A percentile compares a stretch with the other conserved stretches of the same genome.
These are phyloP conservation scores for Thelaira solivaga DNA, from an alignment of 2,888 invertebrate genomes.

Conservation along the genomic window DNA sequence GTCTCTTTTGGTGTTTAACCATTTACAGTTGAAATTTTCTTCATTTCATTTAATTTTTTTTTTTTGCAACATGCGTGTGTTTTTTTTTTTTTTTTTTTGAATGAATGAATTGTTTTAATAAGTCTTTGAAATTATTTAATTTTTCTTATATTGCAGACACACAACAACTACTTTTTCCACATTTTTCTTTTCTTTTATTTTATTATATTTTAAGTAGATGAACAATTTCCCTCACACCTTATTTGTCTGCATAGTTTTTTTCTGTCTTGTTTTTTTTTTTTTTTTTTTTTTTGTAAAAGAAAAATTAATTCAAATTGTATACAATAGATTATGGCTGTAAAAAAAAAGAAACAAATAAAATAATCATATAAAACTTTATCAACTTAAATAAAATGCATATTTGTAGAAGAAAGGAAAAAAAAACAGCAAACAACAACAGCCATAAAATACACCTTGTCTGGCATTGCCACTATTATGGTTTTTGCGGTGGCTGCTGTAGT, in stretches of 20 bases:
- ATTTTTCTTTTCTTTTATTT: too few relatives aligned
- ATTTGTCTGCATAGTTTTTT: slow-evolving; percentile 48
- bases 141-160: slow-evolving; percentile 29
- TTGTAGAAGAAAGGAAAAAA: slow-evolving; percentile 10
- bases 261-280: background rate
- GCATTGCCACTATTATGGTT: slow-evolving; percentile 16
- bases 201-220: slow-evolving; percentile 33
- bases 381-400: slow-evolving; percentile 26
- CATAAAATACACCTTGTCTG: slow-evolving; percentile 54
- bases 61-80: background rate
- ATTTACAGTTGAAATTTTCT: slow-evolving; percentile 17
- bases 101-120: slow-evolving; percentile 50
- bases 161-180: slow-evolving; percentile 36
- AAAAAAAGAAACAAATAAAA: background rate
- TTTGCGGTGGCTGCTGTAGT: slow-evolving; percentile 15
- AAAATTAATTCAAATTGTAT: slow-evolving; percentile 43
- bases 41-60: too few relatives aligned
- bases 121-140: slow-evolving; percentile 57
- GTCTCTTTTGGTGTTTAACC: too few relatives aligned
- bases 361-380: slow-evolving; percentile 9
- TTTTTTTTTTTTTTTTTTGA: background rate
- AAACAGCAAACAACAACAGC: background rate
- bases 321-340: slow-evolving; percentile 49
- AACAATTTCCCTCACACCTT: slow-evolving; percentile 62
- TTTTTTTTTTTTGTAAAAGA: too few relatives aligned